A percentile compares a stretch with the other conserved stretches of the same genome.
These are phyloP conservation scores for Neosilurus hyrtlii DNA, from an alignment of 2,797 vertebrate species.

Conservation along the genomic window DNA sequence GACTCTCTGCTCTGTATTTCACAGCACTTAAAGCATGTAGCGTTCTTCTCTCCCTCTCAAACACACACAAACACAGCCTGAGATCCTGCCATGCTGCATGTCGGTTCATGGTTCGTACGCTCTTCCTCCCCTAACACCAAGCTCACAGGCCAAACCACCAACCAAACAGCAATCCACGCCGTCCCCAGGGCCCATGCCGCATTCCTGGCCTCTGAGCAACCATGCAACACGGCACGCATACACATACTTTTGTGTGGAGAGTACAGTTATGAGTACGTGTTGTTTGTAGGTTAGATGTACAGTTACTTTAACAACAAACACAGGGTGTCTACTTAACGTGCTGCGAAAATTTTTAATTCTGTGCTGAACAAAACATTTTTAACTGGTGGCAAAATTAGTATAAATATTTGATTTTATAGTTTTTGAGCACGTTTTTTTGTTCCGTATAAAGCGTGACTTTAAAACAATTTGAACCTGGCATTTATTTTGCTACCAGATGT, in stretches of 20 bases:
- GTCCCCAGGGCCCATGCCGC: slow-evolving; percentile 66
- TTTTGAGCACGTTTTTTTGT: too few relatives aligned
- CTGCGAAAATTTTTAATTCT: neutral
- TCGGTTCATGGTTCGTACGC: neutral
- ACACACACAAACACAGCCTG: neutral
- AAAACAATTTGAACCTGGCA: neutral
- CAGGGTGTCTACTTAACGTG: neutral
- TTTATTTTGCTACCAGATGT: neutral
- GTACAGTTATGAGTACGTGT: neutral
- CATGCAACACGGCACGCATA: slow-evolving; percentile 44
- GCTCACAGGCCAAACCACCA: slow-evolving; percentile 71
- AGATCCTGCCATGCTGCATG: slow-evolving; percentile 16
- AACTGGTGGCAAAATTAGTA: neutral
- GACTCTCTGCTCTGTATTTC: neutral
- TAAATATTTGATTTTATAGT: neutral
- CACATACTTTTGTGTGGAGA: slow-evolving; percentile 17
- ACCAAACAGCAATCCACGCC: slow-evolving; percentile 76
- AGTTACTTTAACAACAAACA: neutral
- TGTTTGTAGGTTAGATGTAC: neutral
- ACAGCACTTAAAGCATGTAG: neutral
- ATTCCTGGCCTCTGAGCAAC: slow-evolving; percentile 75
- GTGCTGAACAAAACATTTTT: neutral
- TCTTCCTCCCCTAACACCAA: slow-evolving; percentile 56
- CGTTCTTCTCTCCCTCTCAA: neutral
- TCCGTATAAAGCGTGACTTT: neutral